Conservation (phyloP, 2,888 invertebrate genomes). For the Parnassius smintheus region DNA sequence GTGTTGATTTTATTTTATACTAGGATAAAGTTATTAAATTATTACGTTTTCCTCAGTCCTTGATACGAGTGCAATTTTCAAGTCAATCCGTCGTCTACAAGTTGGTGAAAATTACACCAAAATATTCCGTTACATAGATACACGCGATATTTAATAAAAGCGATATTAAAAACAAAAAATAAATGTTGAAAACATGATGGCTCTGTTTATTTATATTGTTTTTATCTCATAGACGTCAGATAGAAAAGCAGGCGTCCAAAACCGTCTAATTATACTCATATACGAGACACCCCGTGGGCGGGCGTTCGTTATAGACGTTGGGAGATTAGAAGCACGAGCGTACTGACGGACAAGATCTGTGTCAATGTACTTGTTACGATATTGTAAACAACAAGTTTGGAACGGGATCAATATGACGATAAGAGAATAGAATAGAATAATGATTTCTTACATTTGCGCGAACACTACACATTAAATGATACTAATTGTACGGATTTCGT, state of each 20-base stretch:
- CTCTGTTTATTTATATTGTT: background rate
- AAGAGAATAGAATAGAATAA: background rate
- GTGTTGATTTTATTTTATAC: too few species aligned
- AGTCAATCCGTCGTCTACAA: too few species aligned
- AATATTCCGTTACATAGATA: too few species aligned
- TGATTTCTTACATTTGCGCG: too few species aligned
- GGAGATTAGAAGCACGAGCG: too few species aligned
- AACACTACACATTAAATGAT: too few species aligned
- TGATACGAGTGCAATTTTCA: too few species aligned
- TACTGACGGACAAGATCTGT: background rate
- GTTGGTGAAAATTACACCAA: too few species aligned
- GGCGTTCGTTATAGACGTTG: background rate
- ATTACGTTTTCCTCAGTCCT: too few species aligned
- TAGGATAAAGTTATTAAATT: too few species aligned
- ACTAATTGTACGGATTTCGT: too few species aligned
- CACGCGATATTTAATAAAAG: too few species aligned
- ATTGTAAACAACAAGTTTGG: slow-evolving; percentile 20
- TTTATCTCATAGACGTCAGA: background rate
- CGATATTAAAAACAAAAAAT: background rate
- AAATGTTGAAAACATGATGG: background rate
- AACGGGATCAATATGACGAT: background rate
- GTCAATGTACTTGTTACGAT: slow-evolving; percentile 14
- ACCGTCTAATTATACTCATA: slow-evolving; percentile 6
- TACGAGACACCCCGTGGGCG: slow-evolving; percentile 2
- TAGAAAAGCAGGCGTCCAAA: background rate